These are phyloP conservation scores for Drosophila asahinai DNA, from an alignment of 1,140 invertebrate genomes.

Conservation along the genomic window DNA sequence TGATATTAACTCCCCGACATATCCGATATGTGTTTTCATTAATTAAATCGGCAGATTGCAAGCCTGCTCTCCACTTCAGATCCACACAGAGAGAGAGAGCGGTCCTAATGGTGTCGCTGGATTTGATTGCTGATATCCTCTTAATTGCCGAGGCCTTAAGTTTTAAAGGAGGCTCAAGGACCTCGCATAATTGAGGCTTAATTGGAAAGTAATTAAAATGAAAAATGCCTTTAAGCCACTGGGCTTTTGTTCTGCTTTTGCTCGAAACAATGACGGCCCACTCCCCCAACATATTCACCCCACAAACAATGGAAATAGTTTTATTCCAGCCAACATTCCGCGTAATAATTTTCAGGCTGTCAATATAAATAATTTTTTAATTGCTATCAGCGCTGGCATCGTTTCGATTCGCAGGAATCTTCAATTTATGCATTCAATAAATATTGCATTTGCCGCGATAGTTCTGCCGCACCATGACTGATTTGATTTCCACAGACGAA, in stretches of 20 bases:
- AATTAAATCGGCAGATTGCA: conserved; percentile 40
- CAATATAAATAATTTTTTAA: conserved; percentile 36
- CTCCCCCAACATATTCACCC: not conserved
- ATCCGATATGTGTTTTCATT: conserved; percentile 25
- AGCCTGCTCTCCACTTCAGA: conserved; percentile 19
- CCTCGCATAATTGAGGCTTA: conserved; percentile 64
- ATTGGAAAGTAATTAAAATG: conserved; percentile 80
- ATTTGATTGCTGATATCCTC: conserved; percentile 29
- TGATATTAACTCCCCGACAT: conserved; percentile 14
- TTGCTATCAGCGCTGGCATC: conserved; percentile 1
- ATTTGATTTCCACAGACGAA: conserved; percentile 38
- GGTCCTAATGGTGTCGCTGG: conserved; percentile 20
- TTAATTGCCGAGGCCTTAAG: conserved; percentile 10
- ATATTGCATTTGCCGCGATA: conserved; percentile 6
- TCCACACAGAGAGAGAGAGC: no score
- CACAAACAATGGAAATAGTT: conserved; percentile 41
- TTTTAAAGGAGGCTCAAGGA: conserved; percentile 20
- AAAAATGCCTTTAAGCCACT: conserved; percentile 55
- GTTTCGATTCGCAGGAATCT: not conserved
- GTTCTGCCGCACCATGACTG: not conserved
- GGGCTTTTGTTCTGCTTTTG: conserved; percentile 37
- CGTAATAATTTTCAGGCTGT: conserved; percentile 10
- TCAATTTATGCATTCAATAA: conserved; percentile 16
- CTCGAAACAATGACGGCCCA: conserved; percentile 2
- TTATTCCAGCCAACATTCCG: not conserved